These are phyloP conservation scores for Bathynomus jamesi DNA, from an alignment of 1,140 invertebrate genomes.

Conservation along the genomic window DNA sequence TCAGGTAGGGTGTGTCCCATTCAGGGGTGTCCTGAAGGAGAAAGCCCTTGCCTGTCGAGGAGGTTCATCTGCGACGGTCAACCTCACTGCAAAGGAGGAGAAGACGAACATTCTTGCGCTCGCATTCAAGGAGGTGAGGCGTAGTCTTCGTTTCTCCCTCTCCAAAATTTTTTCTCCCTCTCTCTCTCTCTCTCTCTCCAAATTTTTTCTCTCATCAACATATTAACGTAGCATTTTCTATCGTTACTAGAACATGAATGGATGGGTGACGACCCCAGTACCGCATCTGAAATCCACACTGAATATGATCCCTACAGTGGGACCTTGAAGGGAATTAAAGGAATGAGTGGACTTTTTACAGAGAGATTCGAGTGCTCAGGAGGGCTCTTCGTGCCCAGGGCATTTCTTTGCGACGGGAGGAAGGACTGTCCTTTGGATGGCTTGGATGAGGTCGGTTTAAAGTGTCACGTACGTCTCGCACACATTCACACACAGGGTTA, in stretches of 20 bases:
- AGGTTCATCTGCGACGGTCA: background rate
- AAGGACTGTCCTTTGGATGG: slow-evolving; percentile 35
- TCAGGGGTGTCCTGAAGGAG: background rate
- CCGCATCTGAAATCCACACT: background rate
- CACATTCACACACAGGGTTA: background rate
- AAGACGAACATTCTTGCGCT: background rate
- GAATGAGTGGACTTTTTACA: background rate
- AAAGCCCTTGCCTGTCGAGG: background rate
- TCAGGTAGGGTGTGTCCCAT: background rate
- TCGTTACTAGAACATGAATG: background rate
- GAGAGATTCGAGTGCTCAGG: slow-evolving; percentile 17
- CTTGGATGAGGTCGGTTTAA: slow-evolving; percentile 29
- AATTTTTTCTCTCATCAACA: background rate
- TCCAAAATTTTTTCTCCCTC: background rate
- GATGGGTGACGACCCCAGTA: background rate
- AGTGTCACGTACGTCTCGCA: too few species aligned
- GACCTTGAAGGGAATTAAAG: background rate
- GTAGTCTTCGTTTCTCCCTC: background rate
- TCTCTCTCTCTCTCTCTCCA: background rate
- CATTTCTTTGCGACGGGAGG: slow-evolving; percentile 29
- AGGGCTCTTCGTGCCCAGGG: slow-evolving; percentile 18
- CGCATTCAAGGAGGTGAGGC: too few species aligned
- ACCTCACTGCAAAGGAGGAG: background rate
- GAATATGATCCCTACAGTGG: too few species aligned
- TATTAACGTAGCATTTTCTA: background rate